Base-by-base conservation (phyloP, 2,888 invertebrate genomes). In the Villa cingulata region DNA sequence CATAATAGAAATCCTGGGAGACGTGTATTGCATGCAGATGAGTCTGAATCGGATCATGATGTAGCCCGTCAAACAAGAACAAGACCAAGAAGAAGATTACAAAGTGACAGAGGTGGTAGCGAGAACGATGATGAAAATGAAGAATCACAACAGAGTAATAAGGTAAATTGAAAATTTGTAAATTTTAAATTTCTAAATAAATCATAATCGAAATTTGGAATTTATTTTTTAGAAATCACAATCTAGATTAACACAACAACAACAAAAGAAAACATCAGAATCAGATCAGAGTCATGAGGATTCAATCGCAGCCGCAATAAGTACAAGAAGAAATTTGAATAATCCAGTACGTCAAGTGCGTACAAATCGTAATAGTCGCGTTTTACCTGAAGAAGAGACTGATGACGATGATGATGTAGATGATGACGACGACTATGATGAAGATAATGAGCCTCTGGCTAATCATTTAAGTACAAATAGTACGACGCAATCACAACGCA, bases 281-380 rank as follows among this genome's bases (percentile, higher is more conserved):
- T 53, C 53, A 18, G 53, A 53, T 16, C 43, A 43, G 32, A 51
- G 49, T 37, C 42, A 18, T 4, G 52, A 52, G 16, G 45, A 51
- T 39, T 36, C 43, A 17, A 45, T 45, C 16, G 43, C 23, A 2
- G 46, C 42, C 17, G 12, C 40, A 17, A 38, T 43, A n/a, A 50
- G 40, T 34, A 41, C 45, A 29, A 43, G 51, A 32, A 47, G 43
- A 29, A 46, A 48, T 37, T 48, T 48, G 9, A 23, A 23, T 23
- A n/a, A n/a, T n/a, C 49, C 44, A 37, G 41, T 51, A 14, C 62
- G 67, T 1, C 67, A 67, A 48, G 51, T 68, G 32, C 59, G 68
- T 37, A 68, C 67, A 15, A 68, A 67, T 57, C 65, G 67, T 5
- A 65, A 65, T 52, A 65, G 65, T 15, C 54, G 61, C 18, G 59